Conservation (phyloP, 2,888 invertebrate genomes). For the Cylindroiulus punctatus region DNA sequence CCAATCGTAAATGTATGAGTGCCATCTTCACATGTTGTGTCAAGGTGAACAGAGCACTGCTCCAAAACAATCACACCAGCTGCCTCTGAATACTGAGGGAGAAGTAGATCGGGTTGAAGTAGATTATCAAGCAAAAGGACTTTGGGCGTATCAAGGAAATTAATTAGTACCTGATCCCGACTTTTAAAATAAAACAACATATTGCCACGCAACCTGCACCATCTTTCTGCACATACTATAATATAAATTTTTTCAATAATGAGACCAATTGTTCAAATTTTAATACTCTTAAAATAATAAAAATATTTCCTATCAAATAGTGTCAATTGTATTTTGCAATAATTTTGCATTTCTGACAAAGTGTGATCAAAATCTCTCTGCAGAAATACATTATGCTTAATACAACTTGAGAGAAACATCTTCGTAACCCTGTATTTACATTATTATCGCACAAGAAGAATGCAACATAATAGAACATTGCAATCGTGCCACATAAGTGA, state of each 20-base stretch:
- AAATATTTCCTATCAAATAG: too few relatives aligned
- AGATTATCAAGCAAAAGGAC: slow-evolving; percentile 18
- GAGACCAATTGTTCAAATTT: too few relatives aligned
- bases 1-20: slow-evolving; percentile 84
- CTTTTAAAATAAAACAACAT: slow-evolving; percentile 92
- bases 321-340: too few relatives aligned
- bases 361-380: too few relatives aligned
- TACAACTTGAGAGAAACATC: too few relatives aligned
- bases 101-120: slow-evolving; percentile 13
- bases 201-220: slow-evolving; percentile 93
- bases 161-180: slow-evolving; percentile 74
- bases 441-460: too few relatives aligned
- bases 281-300: too few relatives aligned
- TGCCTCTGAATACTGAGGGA: slow-evolving; percentile 78
- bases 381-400: too few relatives aligned
- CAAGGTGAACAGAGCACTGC: slow-evolving; percentile 81
- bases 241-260: neutral
- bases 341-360: too few relatives aligned
- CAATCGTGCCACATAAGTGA: too few relatives aligned
- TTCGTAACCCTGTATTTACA: too few relatives aligned
- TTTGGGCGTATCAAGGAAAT: neutral
- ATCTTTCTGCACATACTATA: slow-evolving; percentile 80
- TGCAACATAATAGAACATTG: too few relatives aligned
- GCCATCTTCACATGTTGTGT: slow-evolving; percentile 74
- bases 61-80: slow-evolving; percentile 88